Percentiles rank a stretch among this genome's conserved stretches.
These are phyloP conservation scores for Pituophis catenifer DNA, from an alignment of 2,113 vertebrate genomes.

Conservation along the genomic window DNA sequence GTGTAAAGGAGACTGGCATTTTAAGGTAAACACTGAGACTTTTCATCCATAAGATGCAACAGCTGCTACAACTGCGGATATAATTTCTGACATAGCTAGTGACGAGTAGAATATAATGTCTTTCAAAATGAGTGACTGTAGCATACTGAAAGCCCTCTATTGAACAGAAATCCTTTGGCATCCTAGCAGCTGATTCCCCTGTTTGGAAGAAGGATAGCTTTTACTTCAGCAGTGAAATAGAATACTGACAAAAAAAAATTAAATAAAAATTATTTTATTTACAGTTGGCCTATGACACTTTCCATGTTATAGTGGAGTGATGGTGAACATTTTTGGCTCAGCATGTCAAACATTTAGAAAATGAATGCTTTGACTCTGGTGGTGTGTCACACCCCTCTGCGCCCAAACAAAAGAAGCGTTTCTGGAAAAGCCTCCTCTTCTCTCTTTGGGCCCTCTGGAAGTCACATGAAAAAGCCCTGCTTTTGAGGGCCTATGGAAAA, in stretches of 20 bases:
- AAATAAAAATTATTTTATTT: background rate
- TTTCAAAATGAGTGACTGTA: slow-evolving; percentile 33
- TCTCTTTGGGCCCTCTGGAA: background rate
- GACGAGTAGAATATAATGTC: slow-evolving; percentile 13
- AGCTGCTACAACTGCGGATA: slow-evolving; percentile 39
- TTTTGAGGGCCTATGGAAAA: background rate
- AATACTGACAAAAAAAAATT: background rate
- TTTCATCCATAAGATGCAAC: slow-evolving; percentile 44
- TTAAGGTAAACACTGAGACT: slow-evolving; percentile 59
- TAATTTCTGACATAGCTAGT: slow-evolving; percentile 39
- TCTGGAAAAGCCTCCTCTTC: background rate
- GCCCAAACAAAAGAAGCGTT: background rate
- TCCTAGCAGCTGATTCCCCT: background rate
- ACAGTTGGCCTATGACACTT: background rate
- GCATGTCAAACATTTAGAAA: background rate
- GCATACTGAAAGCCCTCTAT: slow-evolving; percentile 7
- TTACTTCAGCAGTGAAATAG: background rate
- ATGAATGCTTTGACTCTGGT: background rate
- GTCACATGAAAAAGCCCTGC: background rate
- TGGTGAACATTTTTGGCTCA: background rate
- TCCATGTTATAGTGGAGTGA: background rate
- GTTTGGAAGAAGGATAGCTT: slow-evolving; percentile 6
- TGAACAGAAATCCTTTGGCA: slow-evolving; percentile 4
- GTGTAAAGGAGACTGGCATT: slow-evolving; percentile 51
- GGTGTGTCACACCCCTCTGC: background rate